These are phyloP conservation scores for Aphaenogaster floridana DNA, from an alignment of 1,140 invertebrate genomes.

Conservation along the genomic window DNA sequence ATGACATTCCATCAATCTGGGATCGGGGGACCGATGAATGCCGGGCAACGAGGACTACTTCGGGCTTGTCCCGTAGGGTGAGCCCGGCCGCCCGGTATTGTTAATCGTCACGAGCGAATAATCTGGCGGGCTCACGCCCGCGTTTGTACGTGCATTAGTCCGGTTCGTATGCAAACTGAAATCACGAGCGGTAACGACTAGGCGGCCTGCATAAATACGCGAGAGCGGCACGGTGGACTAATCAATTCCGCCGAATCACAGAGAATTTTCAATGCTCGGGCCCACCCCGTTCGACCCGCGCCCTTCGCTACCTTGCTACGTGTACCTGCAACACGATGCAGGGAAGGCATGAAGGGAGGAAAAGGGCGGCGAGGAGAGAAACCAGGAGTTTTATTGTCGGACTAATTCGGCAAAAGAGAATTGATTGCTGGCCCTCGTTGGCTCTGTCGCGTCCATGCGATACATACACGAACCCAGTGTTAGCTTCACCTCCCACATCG, in stretches of 20 bases:
- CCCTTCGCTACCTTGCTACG: slow-evolving; percentile 22
- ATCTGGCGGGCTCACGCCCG: slow-evolving; percentile 65
- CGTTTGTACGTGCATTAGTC: slow-evolving; percentile 79
- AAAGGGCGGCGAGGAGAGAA: not conserved
- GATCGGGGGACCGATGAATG: slow-evolving; percentile 61
- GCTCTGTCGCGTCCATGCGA: slow-evolving; percentile 43
- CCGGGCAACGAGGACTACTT: slow-evolving; percentile 75
- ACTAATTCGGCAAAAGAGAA: slow-evolving; percentile 81
- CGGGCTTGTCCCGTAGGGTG: slow-evolving; percentile 72
- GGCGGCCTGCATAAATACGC: slow-evolving; percentile 83
- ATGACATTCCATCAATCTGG: slow-evolving; percentile 53
- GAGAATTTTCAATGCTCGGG: slow-evolving; percentile 82
- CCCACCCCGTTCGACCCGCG: slow-evolving; percentile 46
- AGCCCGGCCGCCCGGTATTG: slow-evolving; percentile 42
- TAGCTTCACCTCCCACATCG: slow-evolving; percentile 22
- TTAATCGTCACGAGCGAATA: slow-evolving; percentile 62
- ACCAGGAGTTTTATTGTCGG: slow-evolving; percentile 70
- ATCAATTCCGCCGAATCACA: slow-evolving; percentile 84
- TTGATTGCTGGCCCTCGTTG: slow-evolving; percentile 77
- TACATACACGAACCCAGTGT: slow-evolving; percentile 33
- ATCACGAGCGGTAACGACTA: slow-evolving; percentile 78
- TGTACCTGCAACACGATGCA: not conserved
- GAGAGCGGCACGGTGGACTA: slow-evolving; percentile 69
- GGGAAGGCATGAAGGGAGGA: not conserved
- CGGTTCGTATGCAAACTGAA: slow-evolving; percentile 70